phyloP scores from a whole-genome alignment of 2,113 vertebrate species.

The Centropristis striata region DNA sequence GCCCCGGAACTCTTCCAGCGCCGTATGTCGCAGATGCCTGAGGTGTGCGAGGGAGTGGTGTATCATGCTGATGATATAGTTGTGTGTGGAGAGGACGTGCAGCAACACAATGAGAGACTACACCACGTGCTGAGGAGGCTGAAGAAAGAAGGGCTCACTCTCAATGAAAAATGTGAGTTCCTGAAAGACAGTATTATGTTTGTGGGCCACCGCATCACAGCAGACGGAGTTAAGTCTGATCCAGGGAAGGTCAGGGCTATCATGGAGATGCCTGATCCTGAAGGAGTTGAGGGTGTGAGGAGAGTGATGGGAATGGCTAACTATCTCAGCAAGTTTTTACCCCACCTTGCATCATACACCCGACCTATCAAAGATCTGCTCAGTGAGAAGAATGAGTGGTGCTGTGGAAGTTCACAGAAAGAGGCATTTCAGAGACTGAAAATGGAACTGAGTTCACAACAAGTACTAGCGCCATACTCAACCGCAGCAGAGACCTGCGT shows the following conservation, averaged over 20 bases:
- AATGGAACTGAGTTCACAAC: not conserved
- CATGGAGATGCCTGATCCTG: slow-evolving; percentile 27
- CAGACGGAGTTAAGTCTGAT: slow-evolving; percentile 24
- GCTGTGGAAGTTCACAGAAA: too few species aligned
- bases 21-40: slow-evolving; percentile 11
- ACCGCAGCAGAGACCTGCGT: slow-evolving; percentile 16
- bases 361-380: too few species aligned
- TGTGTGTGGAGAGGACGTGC: not conserved
- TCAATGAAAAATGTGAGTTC: slow-evolving; percentile 44
- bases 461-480: not conserved
- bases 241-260: slow-evolving; percentile 24
- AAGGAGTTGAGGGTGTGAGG: not conserved
- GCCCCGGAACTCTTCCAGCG: slow-evolving; percentile 9
- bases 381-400: too few species aligned
- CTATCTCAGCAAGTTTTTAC: too few species aligned
- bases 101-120: not conserved
- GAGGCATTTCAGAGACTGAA: too few species aligned
- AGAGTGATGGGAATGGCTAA: slow-evolving; percentile 47
- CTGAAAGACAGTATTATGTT: slow-evolving; percentile 13
- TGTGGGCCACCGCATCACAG: slow-evolving; percentile 20
- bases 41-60: not conserved
- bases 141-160: not conserved
- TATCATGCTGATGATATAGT: slow-evolving; percentile 3
- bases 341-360: too few species aligned
- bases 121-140: not conserved